Percentiles rank a stretch among this genome's conserved stretches.
phyloP scores from a whole-genome alignment of 1,140 invertebrate species.

The Nasonia longicornis region DNA sequence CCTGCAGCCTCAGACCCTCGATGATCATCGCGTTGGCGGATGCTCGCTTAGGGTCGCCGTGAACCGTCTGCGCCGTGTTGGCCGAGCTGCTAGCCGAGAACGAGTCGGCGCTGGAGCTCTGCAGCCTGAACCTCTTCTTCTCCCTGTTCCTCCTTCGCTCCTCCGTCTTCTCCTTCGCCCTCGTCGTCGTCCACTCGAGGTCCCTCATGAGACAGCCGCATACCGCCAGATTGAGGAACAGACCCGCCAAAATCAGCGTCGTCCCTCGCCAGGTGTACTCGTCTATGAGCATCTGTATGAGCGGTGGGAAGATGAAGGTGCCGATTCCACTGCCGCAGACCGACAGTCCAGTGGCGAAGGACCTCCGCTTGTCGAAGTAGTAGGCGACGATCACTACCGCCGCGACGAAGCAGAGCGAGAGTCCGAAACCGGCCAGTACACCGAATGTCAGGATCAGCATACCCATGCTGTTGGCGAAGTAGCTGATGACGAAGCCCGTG shows the following conservation, averaged over 20 bases:
- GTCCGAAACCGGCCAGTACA: slow-evolving; percentile 85
- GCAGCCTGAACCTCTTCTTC: slow-evolving; percentile 70
- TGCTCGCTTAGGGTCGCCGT: slow-evolving; percentile 57
- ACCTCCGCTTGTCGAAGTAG: slow-evolving; percentile 93
- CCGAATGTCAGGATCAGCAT: slow-evolving; percentile 88
- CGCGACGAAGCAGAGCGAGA: slow-evolving; percentile 89
- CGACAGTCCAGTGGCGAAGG: slow-evolving; percentile 92
- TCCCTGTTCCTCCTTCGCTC: slow-evolving; percentile 74
- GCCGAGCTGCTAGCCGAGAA: slow-evolving; percentile 78
- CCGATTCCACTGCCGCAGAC: slow-evolving; percentile 92
- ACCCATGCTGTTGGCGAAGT: slow-evolving; percentile 81
- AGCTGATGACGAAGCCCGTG: slow-evolving; percentile 84
- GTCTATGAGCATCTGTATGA: slow-evolving; percentile 81
- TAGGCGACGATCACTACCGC: slow-evolving; percentile 95
- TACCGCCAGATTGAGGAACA: slow-evolving; percentile 88
- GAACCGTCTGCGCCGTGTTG: slow-evolving; percentile 69
- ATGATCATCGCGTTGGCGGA: slow-evolving; percentile 61
- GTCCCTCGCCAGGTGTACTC: slow-evolving; percentile 89
- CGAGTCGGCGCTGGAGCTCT: slow-evolving; percentile 74
- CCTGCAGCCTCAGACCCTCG: slow-evolving; percentile 56
- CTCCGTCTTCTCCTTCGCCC: slow-evolving; percentile 73
- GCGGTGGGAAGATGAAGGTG: slow-evolving; percentile 91
- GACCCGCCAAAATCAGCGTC: slow-evolving; percentile 83
- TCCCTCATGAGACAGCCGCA: slow-evolving; percentile 89
- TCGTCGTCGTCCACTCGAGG: slow-evolving; percentile 77